Conservation (phyloP, 2,113 vertebrate genomes). For the Sinocyclocheilus anophthalmus region DNA sequence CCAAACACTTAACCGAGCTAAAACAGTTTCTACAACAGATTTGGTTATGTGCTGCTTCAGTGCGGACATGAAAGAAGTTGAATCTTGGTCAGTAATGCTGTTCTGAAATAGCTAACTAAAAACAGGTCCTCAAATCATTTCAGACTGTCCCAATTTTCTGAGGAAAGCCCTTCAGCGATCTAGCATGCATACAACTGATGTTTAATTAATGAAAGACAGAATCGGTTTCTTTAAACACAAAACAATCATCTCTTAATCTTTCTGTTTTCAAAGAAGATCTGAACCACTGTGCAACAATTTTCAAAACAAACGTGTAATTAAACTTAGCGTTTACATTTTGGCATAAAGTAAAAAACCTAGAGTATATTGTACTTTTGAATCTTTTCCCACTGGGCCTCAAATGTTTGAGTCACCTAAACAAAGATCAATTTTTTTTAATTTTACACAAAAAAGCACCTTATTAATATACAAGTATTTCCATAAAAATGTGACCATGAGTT, state of each 20-base stretch:
- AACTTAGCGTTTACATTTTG: neutral
- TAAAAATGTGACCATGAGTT: slow-evolving; percentile 1
- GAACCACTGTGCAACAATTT: neutral
- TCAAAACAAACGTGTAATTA: neutral
- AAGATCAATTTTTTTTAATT: neutral
- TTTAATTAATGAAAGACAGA: slow-evolving; percentile 36
- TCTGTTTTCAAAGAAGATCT: neutral
- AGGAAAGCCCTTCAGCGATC: slow-evolving; percentile 33
- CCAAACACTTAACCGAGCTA: neutral
- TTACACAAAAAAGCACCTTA: neutral
- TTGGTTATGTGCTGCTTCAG: neutral
- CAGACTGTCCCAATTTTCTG: slow-evolving; percentile 20
- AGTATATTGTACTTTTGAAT: neutral
- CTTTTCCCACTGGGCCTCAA: neutral
- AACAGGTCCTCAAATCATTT: slow-evolving; percentile 19
- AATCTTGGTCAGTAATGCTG: neutral
- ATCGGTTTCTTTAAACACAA: neutral
- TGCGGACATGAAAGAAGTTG: neutral
- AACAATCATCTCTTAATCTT: neutral
- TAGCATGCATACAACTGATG: slow-evolving; percentile 24
- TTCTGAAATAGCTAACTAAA: neutral
- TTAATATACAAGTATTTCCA: neutral
- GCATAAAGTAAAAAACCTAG: neutral
- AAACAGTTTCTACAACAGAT: neutral
- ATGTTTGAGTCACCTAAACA: slow-evolving; percentile 15